phyloP scores from a whole-genome alignment of 2,797 vertebrate species.

The Agapornis canus region DNA sequence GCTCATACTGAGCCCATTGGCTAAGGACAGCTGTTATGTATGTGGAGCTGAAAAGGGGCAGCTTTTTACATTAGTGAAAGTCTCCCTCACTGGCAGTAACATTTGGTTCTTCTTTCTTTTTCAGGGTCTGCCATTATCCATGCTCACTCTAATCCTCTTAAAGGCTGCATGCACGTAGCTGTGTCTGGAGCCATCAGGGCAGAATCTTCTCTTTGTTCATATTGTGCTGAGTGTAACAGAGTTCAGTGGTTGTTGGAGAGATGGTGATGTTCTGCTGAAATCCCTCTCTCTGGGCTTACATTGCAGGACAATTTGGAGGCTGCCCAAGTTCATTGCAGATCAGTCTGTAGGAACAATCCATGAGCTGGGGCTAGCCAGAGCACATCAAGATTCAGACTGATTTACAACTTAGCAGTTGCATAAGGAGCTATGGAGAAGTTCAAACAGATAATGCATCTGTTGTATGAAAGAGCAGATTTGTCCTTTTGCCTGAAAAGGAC shows the following conservation, averaged over 20 bases:
- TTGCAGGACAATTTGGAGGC: background rate
- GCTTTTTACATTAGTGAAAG: background rate
- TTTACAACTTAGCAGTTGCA: background rate
- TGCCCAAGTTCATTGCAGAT: background rate
- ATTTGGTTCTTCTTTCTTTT: background rate
- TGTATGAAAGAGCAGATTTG: background rate
- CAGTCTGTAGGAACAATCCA: background rate
- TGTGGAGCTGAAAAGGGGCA: background rate
- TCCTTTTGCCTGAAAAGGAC: background rate
- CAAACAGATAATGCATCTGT: background rate
- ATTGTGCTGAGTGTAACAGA: background rate
- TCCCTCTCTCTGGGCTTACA: background rate
- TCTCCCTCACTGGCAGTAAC: background rate
- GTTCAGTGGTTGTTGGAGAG: accelerated
- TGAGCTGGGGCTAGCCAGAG: background rate
- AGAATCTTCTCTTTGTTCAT: background rate
- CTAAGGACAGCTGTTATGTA: background rate
- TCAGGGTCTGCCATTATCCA: background rate
- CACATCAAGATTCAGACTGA: background rate
- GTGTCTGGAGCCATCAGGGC: background rate
- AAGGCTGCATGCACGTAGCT: background rate
- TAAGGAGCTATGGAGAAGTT: background rate
- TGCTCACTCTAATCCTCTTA: background rate
- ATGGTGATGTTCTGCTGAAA: background rate
- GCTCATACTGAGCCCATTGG: background rate